A percentile compares a stretch with the other conserved stretches of the same genome.
These are phyloP conservation scores for Gasteruption jaculator DNA, from an alignment of 2,888 invertebrate genomes.

Conservation along the genomic window DNA sequence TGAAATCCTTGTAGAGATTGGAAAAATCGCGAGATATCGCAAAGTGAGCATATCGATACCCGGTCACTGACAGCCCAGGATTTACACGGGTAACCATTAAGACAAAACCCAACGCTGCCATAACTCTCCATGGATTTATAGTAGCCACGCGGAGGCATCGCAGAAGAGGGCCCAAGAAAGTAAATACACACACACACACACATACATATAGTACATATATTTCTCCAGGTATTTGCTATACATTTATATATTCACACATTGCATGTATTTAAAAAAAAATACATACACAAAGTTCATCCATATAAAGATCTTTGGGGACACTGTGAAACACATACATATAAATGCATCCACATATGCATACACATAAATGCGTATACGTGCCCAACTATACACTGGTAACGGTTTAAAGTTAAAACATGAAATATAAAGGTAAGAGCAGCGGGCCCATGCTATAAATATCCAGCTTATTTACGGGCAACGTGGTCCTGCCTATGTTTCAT, in stretches of 20 bases:
- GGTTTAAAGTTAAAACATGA: no score
- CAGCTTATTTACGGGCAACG: constrained; percentile 43
- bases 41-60: constrained; percentile 20
- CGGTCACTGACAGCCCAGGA: constrained; percentile 27
- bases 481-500: constrained; percentile 26
- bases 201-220: no score
- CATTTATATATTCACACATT: no score
- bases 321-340: no score
- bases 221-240: no score
- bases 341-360: no score
- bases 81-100: constrained; percentile 47
- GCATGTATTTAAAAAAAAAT: no score
- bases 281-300: no score
- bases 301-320: no score
- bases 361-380: no score
- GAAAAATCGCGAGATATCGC: constrained; percentile 18
- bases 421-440: constrained; percentile 15
- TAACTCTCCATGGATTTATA: constrained; percentile 49
- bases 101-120: constrained; percentile 45
- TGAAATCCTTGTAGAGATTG: background rate
- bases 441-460: constrained; percentile 44
- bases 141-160: constrained; percentile 33
- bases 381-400: no score
- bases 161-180: constrained; percentile 17
- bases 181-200: constrained; percentile 4